phyloP scores from a whole-genome alignment of 1,140 invertebrate species.

The Trialeurodes vaporariorum region DNA sequence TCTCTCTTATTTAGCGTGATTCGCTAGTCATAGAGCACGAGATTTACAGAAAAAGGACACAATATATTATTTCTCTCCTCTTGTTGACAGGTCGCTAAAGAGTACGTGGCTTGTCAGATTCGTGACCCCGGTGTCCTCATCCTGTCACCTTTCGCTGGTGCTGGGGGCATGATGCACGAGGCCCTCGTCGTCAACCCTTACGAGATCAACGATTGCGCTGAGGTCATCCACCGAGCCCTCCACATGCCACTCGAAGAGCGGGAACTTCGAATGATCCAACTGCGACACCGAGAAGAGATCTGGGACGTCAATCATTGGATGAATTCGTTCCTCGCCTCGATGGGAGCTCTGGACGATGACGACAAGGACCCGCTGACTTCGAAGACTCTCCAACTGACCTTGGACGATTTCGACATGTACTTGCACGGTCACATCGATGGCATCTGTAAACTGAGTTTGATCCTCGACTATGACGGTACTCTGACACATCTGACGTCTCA shows the following conservation, averaged over 20 bases:
- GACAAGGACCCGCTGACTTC: constrained; percentile 61
- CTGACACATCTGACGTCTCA: constrained; percentile 77
- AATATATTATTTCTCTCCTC: too few relatives aligned
- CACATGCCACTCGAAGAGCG: constrained; percentile 84
- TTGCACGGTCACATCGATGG: constrained; percentile 49
- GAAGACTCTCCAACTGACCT: constrained; percentile 69
- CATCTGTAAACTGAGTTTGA: constrained; percentile 60
- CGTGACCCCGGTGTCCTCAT: constrained; percentile 78
- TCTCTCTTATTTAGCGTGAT: not conserved
- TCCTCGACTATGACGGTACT: constrained; percentile 84
- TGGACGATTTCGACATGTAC: constrained; percentile 80
- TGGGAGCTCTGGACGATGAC: constrained; percentile 59
- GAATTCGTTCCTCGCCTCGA: constrained; percentile 71
- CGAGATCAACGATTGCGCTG: constrained; percentile 73
- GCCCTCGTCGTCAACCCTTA: constrained; percentile 82
- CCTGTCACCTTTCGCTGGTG: constrained; percentile 80
- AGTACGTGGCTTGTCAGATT: constrained; percentile 85
- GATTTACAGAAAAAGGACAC: too few relatives aligned
- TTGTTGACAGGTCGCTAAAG: constrained; percentile 89
- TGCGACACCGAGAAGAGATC: constrained; percentile 63
- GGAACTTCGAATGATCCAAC: constrained; percentile 71
- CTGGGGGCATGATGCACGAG: constrained; percentile 84
- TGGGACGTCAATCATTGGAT: constrained; percentile 85
- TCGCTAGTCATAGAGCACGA: not conserved
- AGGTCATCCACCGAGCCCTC: constrained; percentile 72